Evolutionary conservation across 2,888 invertebrate species (phyloP).

Genomic region (Brenthis hecate): DNA sequence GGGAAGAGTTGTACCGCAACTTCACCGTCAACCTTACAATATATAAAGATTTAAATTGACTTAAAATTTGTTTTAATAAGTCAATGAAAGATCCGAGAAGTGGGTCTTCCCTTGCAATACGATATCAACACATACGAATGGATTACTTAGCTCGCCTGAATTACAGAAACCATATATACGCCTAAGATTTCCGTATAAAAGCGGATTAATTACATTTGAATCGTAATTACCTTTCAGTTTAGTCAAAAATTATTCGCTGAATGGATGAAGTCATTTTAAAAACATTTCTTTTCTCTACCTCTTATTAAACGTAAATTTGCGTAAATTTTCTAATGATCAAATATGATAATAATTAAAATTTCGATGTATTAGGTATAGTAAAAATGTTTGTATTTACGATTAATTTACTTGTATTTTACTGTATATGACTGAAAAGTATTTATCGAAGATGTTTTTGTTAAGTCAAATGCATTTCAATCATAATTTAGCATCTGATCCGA

Average conservation of each 20-base stretch:
- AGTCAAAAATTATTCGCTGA: background rate
- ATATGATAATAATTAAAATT: too few relatives aligned
- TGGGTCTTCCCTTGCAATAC: slow-evolving; percentile 67
- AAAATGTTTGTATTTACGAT: background rate
- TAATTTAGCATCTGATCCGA: slow-evolving; percentile 40
- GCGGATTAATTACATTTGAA: slow-evolving; percentile 72
- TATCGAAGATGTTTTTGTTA: slow-evolving; percentile 2
- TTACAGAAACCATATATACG: slow-evolving; percentile 80
- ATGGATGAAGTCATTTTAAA: too few relatives aligned
- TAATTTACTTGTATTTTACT: background rate
- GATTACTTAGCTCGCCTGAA: slow-evolving; percentile 76
- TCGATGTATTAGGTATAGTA: background rate
- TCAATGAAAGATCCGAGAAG: slow-evolving; percentile 39
- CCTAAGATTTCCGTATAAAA: slow-evolving; percentile 69
- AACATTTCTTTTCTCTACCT: too few relatives aligned
- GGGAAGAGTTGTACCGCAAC: too few relatives aligned
- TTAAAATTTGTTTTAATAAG: background rate
- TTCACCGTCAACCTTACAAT: too few relatives aligned
- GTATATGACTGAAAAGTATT: background rate
- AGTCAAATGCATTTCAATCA: slow-evolving; percentile 28
- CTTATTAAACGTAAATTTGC: too few relatives aligned
- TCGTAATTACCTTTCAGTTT: slow-evolving; percentile 47
- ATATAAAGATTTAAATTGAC: background rate
- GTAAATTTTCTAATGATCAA: too few relatives aligned
- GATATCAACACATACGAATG: slow-evolving; percentile 69